Evolutionary conservation across 2,888 invertebrate species (phyloP), one percentile per base, ranked within the genome.

Genomic region (Gnatocerus cornutus): DNA sequence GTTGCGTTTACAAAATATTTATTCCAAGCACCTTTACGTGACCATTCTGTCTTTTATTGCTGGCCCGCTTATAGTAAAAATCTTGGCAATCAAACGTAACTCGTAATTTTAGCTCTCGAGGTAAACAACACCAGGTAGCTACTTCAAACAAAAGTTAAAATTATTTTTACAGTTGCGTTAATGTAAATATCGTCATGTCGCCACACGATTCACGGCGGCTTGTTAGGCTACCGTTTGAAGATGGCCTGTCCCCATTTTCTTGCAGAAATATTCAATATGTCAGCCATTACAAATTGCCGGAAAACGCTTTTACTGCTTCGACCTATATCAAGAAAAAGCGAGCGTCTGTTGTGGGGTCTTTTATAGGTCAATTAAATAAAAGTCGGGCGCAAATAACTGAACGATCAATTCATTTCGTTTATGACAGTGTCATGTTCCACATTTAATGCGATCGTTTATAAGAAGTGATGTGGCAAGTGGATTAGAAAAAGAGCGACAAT

Each of bases 311-410:
- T 48, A 50, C 13, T 37, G 13, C 12, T 16, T n/a, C 45, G 64
- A 64, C 64, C 64, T 55, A 64, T 64, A 55, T 64, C 53, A 8
- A 16, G 46, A 4, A 64, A 64, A 64, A 43, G n/a, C 30, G 41
- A 56, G 43, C 65, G 55, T 65, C 46, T 48, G 65, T 56, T 56
- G 7, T 10, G 27, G 8, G 16, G 30, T 48, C 10, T 55, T 64
- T 64, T 64, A 65, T 65, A 48, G 65, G 65, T 65, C 65, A 39
- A 48, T 56, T 48, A 56, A 65, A 56, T 46, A 56, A 56, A 64
- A 48, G 37, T 56, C 37, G 45, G 39, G 33, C 33, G 55, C 37
- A 27, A 55, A 56, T 56, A 45, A 55, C 43, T 30, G 50, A 27
- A 37, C 50, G 53, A 64, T 64, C 64, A 64, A 64, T 64, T 29